Base-by-base conservation (phyloP, 2,797 vertebrate species). In the Alca torda region DNA sequence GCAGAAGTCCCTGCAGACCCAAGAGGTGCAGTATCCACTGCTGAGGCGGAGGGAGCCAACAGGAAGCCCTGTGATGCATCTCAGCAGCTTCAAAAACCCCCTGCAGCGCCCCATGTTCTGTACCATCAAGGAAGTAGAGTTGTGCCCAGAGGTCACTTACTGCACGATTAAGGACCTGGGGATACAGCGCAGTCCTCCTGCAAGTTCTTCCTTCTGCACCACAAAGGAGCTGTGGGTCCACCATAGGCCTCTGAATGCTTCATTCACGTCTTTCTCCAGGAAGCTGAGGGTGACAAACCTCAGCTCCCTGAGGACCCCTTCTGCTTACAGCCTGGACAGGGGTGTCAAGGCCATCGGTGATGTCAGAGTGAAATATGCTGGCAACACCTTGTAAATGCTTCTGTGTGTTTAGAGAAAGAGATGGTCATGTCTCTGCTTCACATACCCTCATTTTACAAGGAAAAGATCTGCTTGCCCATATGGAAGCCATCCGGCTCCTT, bases 71-170 rank as follows among this genome's bases (percentile, higher is more conserved):
- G 12, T 1, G 5, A n/a, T 31, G 6, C 39, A 73, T 18, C 67
- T 78, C 80, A 68, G 68, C 89, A 93, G 43, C 53, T 91, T 85
- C 74, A 16, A 31, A 39, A 87, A 24, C 5, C 50, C 77, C 28
- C 63, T 35, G 8, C 92, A n/a, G 63, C 51, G 3, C 30, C 51
- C 63, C 54, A 90, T 4, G 0, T 97, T 97, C 77, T 95, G 94
- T 21, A 97, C 96, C 61, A 95, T 96, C 80, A 96, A 88, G 75
- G 96, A 96, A 76, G 74, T 97, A 4, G 90, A 97, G 46, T 5
- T 96, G 83, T 87, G 25, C 33, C 95, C 95, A 41, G 80, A 95
- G 56, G 46, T 96, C 33, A 86, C n/a, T 11, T 97, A 96, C 73
- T 97, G 96, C 88, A 97, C 93, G 0, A 63, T 96, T 76, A 97